Evolutionary conservation across 2,797 vertebrate species (phyloP), one percentile per base, ranked within the genome.

Genomic region (Synanceia verrucosa): DNA sequence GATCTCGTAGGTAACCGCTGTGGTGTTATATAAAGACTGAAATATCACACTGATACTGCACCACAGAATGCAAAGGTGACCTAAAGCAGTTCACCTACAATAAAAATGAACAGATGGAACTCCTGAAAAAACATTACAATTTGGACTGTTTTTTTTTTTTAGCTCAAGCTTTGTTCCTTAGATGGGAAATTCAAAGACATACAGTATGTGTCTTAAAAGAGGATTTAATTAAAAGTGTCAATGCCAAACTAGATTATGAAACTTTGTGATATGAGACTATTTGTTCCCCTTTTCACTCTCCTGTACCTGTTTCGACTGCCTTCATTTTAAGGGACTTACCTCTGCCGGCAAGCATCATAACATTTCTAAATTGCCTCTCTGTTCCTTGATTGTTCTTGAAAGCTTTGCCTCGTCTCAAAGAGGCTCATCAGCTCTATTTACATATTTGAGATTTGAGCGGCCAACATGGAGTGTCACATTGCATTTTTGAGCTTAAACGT

Each of bases 351-450:
- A 58, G 81, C 69, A 75, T 74, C 48, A 70, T 29, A 76, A 37
- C 55, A 50, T 36, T 57, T 58, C 19, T 24, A 24, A 73, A 75
- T 72, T 58, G 10, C 48, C 50, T 58, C 50, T 58, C 24, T 64
- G 68, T 72, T 65, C 46, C 23, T 36, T 36, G 43, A 81, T 67
- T 77, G 63, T 80, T 84, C 50, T 79, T 87, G 60, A 86, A 80
- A 84, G 76, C 78, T 67, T 71, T 79, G 52, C 68, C 64, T 60
- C 37, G 29, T 85, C 79, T 90, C 75, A 84, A 75, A 90, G 76
- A 70, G 28, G 33, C 83, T 84, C 64, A 61, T 70, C 61, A 68
- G 52, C 44, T 13, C 9, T 60, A 78, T 93, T 89, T 88, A 82
- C 83, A 90, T 88, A 87, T 87, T 76, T 78, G 43, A 73, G 57